These are phyloP conservation scores for Torymus aiolomorphi DNA, from an alignment of 2,888 invertebrate species.

Conservation along the genomic window DNA sequence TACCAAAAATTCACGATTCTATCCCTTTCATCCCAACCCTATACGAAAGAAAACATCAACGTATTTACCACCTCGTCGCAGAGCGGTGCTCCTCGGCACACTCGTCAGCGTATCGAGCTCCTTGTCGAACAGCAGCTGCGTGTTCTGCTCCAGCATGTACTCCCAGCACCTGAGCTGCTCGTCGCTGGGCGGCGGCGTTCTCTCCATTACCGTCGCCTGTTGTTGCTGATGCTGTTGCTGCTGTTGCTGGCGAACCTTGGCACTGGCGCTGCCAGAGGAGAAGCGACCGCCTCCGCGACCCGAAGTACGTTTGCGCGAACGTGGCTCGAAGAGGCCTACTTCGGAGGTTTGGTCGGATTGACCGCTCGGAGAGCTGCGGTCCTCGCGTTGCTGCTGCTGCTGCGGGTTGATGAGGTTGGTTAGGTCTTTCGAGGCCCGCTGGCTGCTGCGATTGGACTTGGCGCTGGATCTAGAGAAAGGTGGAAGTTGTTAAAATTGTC, in stretches of 20 bases:
- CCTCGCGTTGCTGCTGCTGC: slow-evolving; percentile 75
- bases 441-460: slow-evolving; percentile 50
- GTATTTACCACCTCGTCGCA: slow-evolving; percentile 50
- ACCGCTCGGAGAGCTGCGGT: slow-evolving; percentile 90
- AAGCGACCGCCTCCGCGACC: slow-evolving; percentile 61
- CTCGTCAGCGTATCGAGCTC: slow-evolving; percentile 87
- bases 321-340: slow-evolving; percentile 67
- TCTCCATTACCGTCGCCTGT: slow-evolving; percentile 57
- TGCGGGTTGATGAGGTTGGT: not conserved
- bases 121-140: slow-evolving; percentile 90
- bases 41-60: not conserved
- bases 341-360: slow-evolving; percentile 84
- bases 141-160: slow-evolving; percentile 94
- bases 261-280: slow-evolving; percentile 66
- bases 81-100: slow-evolving; percentile 34
- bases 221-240: slow-evolving; percentile 46
- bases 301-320: slow-evolving; percentile 68
- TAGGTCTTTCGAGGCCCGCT: not conserved
- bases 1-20: too few relatives aligned
- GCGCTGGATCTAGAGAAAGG: slow-evolving; percentile 47
- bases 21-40: too few relatives aligned
- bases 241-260: slow-evolving; percentile 49
- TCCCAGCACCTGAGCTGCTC: slow-evolving; percentile 96
- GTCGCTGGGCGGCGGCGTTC: slow-evolving; percentile 78
- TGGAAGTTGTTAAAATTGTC: too few relatives aligned